phyloP scores from a whole-genome alignment of 2,797 vertebrate genomes.

The Gila robusta region DNA sequence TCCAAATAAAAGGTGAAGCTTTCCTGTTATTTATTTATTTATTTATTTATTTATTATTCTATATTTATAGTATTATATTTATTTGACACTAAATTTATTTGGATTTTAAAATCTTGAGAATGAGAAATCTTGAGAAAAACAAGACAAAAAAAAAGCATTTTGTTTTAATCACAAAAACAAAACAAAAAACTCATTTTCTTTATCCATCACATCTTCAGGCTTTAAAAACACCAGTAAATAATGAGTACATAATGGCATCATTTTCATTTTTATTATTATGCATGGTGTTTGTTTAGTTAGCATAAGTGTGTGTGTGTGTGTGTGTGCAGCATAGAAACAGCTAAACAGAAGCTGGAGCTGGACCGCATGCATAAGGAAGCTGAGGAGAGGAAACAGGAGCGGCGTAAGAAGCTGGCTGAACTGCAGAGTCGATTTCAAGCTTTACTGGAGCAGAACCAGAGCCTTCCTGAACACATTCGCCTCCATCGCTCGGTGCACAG shows the following conservation, averaged over 20 bases:
- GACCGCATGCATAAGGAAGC: conserved; percentile 82
- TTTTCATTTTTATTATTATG: neutral
- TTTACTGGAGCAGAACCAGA: conserved; percentile 80
- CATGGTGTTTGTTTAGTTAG: neutral
- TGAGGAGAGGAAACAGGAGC: conserved; percentile 77
- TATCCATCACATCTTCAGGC: neutral
- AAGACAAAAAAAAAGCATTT: neutral
- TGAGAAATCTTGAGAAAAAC: neutral
- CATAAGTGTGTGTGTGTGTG: conserved; percentile 35
- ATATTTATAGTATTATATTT: neutral
- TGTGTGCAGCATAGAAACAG: conserved; percentile 86
- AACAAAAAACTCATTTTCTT: neutral
- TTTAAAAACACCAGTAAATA: neutral
- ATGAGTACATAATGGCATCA: neutral
- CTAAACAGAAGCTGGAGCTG: conserved; percentile 83
- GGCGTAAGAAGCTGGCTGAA: conserved; percentile 75
- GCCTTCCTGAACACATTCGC: conserved; percentile 83
- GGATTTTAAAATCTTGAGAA: neutral
- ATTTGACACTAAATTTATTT: neutral
- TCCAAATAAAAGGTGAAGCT: neutral
- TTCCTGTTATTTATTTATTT: neutral
- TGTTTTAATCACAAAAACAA: neutral
- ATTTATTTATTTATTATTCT: neutral
- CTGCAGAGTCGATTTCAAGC: conserved; percentile 78
- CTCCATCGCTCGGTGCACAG: conserved; percentile 79